Evolutionary conservation across 2,888 invertebrate genomes (phyloP).

Genomic region (Platypus cylindrus): DNA sequence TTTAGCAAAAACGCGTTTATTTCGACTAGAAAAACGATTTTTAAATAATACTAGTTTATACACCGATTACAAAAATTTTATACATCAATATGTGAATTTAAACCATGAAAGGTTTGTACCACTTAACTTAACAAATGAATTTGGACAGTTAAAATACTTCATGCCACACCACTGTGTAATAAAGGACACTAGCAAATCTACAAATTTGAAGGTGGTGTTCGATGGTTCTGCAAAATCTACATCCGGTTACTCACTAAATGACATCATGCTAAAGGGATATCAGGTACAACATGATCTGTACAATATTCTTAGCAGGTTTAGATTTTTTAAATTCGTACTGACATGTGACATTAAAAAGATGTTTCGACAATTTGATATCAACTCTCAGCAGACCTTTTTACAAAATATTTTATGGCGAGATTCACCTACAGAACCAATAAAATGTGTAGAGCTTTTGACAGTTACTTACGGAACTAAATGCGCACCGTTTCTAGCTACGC

Average conservation of each 20-base stretch:
- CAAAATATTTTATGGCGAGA: slow-evolving; percentile 15
- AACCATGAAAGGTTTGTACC: slow-evolving; percentile 5
- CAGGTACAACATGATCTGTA: slow-evolving; percentile 7
- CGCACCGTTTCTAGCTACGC: slow-evolving; percentile 10
- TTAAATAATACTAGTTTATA: neutral
- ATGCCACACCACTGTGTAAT: slow-evolving; percentile 12
- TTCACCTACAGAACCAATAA: slow-evolving; percentile 6
- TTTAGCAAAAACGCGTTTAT: slow-evolving; percentile 4
- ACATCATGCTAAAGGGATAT: slow-evolving; percentile 7
- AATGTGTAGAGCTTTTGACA: slow-evolving; percentile 12
- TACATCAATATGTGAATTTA: slow-evolving; percentile 3
- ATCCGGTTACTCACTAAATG: slow-evolving; percentile 5
- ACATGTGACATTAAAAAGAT: slow-evolving; percentile 13
- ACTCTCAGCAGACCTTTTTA: slow-evolving; percentile 8
- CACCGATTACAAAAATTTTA: slow-evolving; percentile 4
- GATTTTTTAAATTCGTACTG: slow-evolving; percentile 5
- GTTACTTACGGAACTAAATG: slow-evolving; percentile 15
- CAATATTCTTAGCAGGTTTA: slow-evolving; percentile 6
- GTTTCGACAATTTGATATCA: slow-evolving; percentile 14
- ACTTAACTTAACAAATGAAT: neutral
- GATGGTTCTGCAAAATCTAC: slow-evolving; percentile 6
- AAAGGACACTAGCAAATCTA: slow-evolving; percentile 6
- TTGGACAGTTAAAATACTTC: slow-evolving; percentile 4
- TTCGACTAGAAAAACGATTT: slow-evolving; percentile 6
- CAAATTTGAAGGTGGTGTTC: slow-evolving; percentile 13